phyloP scores from a whole-genome alignment of 2,888 invertebrate genomes.

The Meiosimyza platycephala region DNA sequence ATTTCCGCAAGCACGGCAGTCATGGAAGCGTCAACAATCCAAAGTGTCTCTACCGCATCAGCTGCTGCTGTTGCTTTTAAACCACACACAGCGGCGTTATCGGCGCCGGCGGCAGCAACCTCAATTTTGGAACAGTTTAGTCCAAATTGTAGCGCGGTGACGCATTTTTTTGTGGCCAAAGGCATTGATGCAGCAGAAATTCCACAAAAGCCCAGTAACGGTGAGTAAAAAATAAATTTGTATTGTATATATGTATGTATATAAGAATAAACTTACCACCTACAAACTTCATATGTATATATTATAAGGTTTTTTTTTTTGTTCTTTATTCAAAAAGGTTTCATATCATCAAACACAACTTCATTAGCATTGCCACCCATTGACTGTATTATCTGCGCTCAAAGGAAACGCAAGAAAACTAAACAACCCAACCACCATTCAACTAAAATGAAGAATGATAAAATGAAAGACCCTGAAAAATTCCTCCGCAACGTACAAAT shows the following conservation, averaged over 20 bases:
- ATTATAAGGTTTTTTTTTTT: no score
- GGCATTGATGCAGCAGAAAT: slow-evolving; percentile 69
- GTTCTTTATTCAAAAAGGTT: slow-evolving; percentile 10
- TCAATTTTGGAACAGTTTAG: slow-evolving; percentile 64
- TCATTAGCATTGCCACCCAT: no score
- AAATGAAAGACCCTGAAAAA: slow-evolving; percentile 32
- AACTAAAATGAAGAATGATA: slow-evolving; percentile 3
- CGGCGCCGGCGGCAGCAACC: slow-evolving; percentile 47
- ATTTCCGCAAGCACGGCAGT: background rate
- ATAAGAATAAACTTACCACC: no score
- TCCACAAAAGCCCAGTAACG: slow-evolving; percentile 69
- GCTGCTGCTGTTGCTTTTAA: slow-evolving; percentile 6
- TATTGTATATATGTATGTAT: no score
- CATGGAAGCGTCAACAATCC: slow-evolving; percentile 1
- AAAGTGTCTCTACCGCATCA: background rate
- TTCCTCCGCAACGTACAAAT: slow-evolving; percentile 37
- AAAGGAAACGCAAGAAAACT: slow-evolving; percentile 14
- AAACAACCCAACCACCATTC: slow-evolving; percentile 21
- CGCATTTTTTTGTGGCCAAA: slow-evolving; percentile 68
- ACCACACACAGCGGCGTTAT: slow-evolving; percentile 45
- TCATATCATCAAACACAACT: slow-evolving; percentile 12
- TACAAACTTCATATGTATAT: no score
- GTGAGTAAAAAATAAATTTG: slow-evolving; percentile 60
- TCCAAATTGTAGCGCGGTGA: slow-evolving; percentile 68
- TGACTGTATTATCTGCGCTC: no score